phyloP scores from a whole-genome alignment of 2,113 vertebrate genomes.

The Pyxicephalus adspersus region DNA sequence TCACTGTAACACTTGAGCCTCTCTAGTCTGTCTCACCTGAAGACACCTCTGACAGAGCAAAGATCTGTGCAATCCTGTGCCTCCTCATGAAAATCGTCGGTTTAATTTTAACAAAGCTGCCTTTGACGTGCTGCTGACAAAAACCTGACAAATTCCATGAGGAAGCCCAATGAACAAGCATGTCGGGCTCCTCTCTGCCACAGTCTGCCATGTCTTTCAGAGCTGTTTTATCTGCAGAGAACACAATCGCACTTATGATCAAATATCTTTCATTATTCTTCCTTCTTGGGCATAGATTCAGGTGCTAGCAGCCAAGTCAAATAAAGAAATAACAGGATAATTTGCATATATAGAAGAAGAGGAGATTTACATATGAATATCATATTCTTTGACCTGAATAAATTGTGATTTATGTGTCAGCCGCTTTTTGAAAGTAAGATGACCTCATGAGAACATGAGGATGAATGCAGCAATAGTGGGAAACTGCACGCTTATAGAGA shows the following conservation, averaged over 20 bases:
- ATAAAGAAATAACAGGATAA: not conserved
- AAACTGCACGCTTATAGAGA: no score
- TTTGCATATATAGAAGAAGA: constrained; percentile 27
- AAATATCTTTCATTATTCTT: not conserved
- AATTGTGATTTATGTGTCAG: constrained; percentile 8
- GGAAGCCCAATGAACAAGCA: not conserved
- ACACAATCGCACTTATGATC: not conserved
- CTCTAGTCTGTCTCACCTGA: constrained; percentile 4
- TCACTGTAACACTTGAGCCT: no score
- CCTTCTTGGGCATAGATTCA: not conserved
- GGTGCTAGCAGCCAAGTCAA: not conserved
- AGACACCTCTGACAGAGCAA: not conserved
- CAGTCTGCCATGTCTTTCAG: not conserved
- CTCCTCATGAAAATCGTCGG: constrained; percentile 4
- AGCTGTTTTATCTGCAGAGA: not conserved
- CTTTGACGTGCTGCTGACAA: not conserved
- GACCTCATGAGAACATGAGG: not conserved
- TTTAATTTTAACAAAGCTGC: constrained; percentile 33
- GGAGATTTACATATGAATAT: constrained; percentile 10
- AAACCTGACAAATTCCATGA: constrained; percentile 16
- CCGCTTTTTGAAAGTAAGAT: not conserved
- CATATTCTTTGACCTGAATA: constrained; percentile 12
- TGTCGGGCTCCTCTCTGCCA: not conserved
- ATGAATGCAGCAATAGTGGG: not conserved
- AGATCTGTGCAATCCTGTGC: not conserved